Conservation (phyloP, 2,888 invertebrate species). For the Congeria kusceri region DNA sequence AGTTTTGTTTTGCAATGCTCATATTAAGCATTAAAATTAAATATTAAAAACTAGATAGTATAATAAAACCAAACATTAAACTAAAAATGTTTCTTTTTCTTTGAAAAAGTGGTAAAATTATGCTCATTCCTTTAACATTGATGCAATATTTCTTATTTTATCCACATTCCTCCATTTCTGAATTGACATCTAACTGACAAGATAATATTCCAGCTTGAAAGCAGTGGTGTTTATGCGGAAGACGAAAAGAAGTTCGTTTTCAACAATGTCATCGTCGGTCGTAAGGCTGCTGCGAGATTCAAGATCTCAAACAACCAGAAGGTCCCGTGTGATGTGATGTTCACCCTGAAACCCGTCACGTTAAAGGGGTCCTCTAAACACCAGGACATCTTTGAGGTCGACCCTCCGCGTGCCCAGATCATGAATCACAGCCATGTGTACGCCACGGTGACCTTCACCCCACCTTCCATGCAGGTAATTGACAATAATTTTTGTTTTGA, state of each 20-base stretch:
- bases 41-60: too few relatives aligned
- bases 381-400: constrained; percentile 84
- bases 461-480: constrained; percentile 84
- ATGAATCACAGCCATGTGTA: constrained; percentile 84
- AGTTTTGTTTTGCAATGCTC: too few relatives aligned
- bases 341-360: constrained; percentile 79
- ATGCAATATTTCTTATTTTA: too few relatives aligned
- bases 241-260: constrained; percentile 85
- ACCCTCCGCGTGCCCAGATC: constrained; percentile 83
- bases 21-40: too few relatives aligned
- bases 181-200: neutral
- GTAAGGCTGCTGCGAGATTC: constrained; percentile 84
- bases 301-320: constrained; percentile 85
- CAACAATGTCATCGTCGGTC: constrained; percentile 85
- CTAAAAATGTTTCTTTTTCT: too few relatives aligned
- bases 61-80: too few relatives aligned
- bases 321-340: constrained; percentile 84
- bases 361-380: constrained; percentile 75
- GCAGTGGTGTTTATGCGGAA: constrained; percentile 85
- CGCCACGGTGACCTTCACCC: constrained; percentile 84
- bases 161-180: too few relatives aligned
- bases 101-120: too few relatives aligned
- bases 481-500: too few relatives aligned
- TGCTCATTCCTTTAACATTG: too few relatives aligned
- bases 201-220: constrained; percentile 43